A percentile compares a stretch with the other conserved stretches of the same genome.
phyloP scores from a whole-genome alignment of 2,888 invertebrate genomes.

The Thymelicus lineola region DNA sequence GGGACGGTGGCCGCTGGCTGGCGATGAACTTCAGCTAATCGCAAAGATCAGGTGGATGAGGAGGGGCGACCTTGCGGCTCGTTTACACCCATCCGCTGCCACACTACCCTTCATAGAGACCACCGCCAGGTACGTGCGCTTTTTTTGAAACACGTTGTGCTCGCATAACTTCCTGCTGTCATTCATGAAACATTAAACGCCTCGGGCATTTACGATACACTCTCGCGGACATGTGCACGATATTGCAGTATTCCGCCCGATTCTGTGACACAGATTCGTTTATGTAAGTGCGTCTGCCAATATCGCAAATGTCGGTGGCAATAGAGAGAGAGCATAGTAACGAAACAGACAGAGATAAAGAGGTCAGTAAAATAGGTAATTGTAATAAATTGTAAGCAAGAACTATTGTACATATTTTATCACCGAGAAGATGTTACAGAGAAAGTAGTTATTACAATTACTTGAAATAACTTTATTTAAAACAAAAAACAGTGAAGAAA shows the following conservation, averaged over 20 bases:
- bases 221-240: conserved; percentile 41
- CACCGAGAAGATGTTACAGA: not conserved
- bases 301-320: conserved; percentile 52
- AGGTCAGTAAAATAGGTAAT: conserved; percentile 46
- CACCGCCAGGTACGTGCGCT: conserved; percentile 54
- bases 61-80: conserved; percentile 58
- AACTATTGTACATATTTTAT: conserved; percentile 28
- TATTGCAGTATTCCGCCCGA: conserved; percentile 53
- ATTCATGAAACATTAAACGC: conserved; percentile 38
- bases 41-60: conserved; percentile 52
- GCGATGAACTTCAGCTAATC: conserved; percentile 63
- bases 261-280: conserved; percentile 55
- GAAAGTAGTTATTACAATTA: not conserved
- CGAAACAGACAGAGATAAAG: conserved; percentile 47
- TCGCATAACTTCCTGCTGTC: conserved; percentile 28
- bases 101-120: conserved; percentile 52
- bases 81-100: conserved; percentile 53
- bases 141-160: conserved; percentile 9
- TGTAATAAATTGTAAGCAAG: conserved; percentile 43
- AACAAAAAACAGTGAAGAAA: not conserved
- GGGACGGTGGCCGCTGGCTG: conserved; percentile 53
- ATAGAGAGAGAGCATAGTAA: conserved; percentile 49
- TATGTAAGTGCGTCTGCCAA: conserved; percentile 60
- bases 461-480: conserved; percentile 1
- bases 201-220: conserved; percentile 29